These are phyloP conservation scores for Phyllostomus discolor DNA, from an alignment of 2,113 vertebrate species.

Conservation along the genomic window DNA sequence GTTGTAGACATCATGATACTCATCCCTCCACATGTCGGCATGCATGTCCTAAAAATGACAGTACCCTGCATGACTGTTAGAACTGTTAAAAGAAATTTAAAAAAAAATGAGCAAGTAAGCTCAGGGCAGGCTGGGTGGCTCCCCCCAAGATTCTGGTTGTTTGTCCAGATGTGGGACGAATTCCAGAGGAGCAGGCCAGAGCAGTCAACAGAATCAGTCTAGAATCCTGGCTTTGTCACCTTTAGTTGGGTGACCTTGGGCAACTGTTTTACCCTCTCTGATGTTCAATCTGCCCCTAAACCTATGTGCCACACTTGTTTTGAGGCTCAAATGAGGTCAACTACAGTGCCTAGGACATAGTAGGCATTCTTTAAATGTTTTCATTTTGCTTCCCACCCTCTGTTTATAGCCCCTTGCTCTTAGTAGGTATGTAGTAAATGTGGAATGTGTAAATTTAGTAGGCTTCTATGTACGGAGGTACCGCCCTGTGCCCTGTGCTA, in stretches of 20 bases:
- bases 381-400: not conserved
- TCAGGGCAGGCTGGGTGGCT: not conserved
- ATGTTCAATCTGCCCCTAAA: not conserved
- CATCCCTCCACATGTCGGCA: not conserved
- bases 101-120: not conserved
- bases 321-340: not conserved
- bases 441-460: not conserved
- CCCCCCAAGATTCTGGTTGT: not conserved
- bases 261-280: not conserved
- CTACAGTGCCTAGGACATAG: not conserved
- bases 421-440: not conserved
- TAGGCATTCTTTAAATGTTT: not conserved
- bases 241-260: not conserved
- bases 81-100: not conserved
- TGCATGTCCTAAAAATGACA: not conserved
- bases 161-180: not conserved
- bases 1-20: not conserved
- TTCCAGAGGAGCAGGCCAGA: not conserved
- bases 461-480: not conserved
- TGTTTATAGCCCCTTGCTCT: not conserved
- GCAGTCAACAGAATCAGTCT: not conserved
- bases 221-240: not conserved
- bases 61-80: not conserved
- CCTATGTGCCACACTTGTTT: not conserved
- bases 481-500: not conserved